Percentiles rank a stretch among this genome's conserved stretches.
Conservation (phyloP, 1,140 invertebrate genomes). For the Xylocopa sonorina region DNA sequence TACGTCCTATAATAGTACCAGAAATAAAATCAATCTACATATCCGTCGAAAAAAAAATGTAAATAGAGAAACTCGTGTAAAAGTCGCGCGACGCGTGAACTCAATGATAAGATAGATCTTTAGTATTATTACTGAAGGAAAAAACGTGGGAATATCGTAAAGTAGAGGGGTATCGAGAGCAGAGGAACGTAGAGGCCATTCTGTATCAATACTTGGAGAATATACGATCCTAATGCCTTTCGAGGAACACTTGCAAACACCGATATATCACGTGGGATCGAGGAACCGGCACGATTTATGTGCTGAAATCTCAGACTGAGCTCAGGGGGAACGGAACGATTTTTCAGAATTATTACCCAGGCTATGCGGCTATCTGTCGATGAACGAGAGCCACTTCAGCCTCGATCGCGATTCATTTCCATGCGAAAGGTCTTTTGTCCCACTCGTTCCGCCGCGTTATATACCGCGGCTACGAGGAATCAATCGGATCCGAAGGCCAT, state of each 20-base stretch:
- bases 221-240: conserved; percentile 41
- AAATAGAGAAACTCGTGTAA: background rate
- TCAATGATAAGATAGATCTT: background rate
- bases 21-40: background rate
- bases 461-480: conserved; percentile 19
- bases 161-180: no score
- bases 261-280: conserved; percentile 23
- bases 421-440: conserved; percentile 47
- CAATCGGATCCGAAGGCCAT: conserved; percentile 46
- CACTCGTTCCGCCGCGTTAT: background rate
- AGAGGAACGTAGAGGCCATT: conserved; percentile 13
- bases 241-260: conserved; percentile 33
- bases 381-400: conserved; percentile 41
- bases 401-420: conserved; percentile 59
- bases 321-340: conserved; percentile 45
- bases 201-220: conserved; percentile 28
- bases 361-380: conserved; percentile 26
- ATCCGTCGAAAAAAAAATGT: background rate
- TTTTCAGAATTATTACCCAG: conserved; percentile 61
- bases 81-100: no score
- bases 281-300: conserved; percentile 49
- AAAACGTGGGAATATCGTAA: background rate
- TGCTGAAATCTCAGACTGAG: conserved; percentile 29
- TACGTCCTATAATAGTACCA: no score
- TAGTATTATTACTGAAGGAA: background rate